Evolutionary conservation across 2,888 invertebrate genomes (phyloP), one percentile per base, ranked within the genome.

Genomic region (Osedax frankpressi): DNA sequence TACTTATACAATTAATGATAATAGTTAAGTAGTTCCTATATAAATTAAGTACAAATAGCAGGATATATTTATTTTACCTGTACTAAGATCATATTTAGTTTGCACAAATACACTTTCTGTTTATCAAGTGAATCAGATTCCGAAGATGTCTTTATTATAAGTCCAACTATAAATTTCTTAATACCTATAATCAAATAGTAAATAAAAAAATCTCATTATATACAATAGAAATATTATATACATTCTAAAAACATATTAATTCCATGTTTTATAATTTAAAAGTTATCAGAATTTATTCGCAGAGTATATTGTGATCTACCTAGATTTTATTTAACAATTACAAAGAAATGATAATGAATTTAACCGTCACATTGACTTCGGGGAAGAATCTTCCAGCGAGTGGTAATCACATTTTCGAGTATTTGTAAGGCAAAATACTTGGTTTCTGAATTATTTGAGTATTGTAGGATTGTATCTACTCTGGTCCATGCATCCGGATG

Each of bases 401-500:
- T 95, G 87, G 96, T 95, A 81, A 98, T 97, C 6, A 97, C 94
- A 88, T 94, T 94, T 86, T 99, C 98, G 81, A 99, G 87, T 84
- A 99, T 98, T 88, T 99, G 98, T 81, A 99, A 87, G 67, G 96
- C 98, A 87, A 94, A 99, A 85, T 95, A 99, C 87, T 99, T 99
- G 75, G 98, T 98, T 87, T 97, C 94, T 86, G 95, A 94, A 85
- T 96, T 95, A 69, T 83, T 85, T 14, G 97, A 97, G 86, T 89
- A 98, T 86, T 98, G 97, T 80, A 99, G 87, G 84, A 99, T 98
- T 74, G 96, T 94, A 86, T 99, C 98, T 76, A 99, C 98, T 80
- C 96, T 88, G 60, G 95, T 97, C 97, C 97, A 97, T 60, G 98
- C 94, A 87, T 97, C 94, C 19, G 97, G 96, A 86, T 98, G 95